Evolutionary conservation across 1,140 invertebrate species (phyloP), one percentile per base, ranked within the genome.

Genomic region (Drosophila carrolli): DNA sequence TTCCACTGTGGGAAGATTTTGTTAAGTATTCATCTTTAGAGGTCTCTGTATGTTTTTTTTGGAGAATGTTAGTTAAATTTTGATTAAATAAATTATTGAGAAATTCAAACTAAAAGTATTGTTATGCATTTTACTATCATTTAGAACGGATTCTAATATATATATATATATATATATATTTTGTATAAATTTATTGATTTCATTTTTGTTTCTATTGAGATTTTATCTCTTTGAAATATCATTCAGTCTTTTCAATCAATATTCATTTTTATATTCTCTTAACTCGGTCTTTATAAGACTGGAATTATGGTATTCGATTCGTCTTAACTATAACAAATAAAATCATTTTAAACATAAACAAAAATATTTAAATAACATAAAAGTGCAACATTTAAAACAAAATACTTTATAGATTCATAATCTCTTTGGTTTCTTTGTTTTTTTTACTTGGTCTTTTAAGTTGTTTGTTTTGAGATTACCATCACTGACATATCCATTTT

Each of bases 311-410:
- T 50, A 55, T 66, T 71, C n/a, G 27, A 44, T 46, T 77, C 16
- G 43, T 70, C 71, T 66, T 62, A 88, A 79, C 67, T 67, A 76
- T 79, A 86, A 81, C 78, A 78, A 86, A 83, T 73, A 73, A 86
- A 83, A 80, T 79, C 46, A 78, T 66, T 66, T 61, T 72, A 77
- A 61, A 85, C 78, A 85, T 81, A 84, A 86, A 86, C 54, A 65
- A 89, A 86, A 89, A 81, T 79, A 75, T 84, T 51, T 56, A 81
- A 86, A 76, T 89, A 86, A 86, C 83, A 86, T 83, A 88, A 86
- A 86, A 86, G 63, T 88, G 78, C 75, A 86, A 88, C 76, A 86
- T 77, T 77, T 74, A 73, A 88, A 86, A 66, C 40, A 73, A 88
- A 88, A 75, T 77, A 75, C 63, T 56, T 88, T 13, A 68, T 78